Evolutionary conservation across 2,888 invertebrate genomes (phyloP).

Genomic region (Drosophila koepferae): DNA sequence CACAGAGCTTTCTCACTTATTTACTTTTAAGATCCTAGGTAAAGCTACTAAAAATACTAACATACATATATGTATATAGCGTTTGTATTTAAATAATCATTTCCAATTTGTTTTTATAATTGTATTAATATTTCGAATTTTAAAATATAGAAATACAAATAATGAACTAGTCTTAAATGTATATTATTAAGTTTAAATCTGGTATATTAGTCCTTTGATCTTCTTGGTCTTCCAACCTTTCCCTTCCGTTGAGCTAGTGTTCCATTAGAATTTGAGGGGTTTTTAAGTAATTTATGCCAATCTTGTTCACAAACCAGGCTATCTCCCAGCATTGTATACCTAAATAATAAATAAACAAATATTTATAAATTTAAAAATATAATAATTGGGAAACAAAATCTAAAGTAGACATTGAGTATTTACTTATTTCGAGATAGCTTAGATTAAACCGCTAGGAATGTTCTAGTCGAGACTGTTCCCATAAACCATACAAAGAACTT

Average conservation of each 20-base stretch:
- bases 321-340: slow-evolving; percentile 96
- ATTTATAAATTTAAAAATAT: not conserved
- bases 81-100: not conserved
- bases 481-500: too few species aligned
- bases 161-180: slow-evolving; percentile 74
- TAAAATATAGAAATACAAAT: slow-evolving; percentile 75
- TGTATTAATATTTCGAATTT: slow-evolving; percentile 76
- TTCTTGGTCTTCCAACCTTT: slow-evolving; percentile 93
- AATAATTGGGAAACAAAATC: not conserved
- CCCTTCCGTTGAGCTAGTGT: slow-evolving; percentile 92
- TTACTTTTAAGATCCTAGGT: too few species aligned
- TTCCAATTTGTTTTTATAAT: slow-evolving; percentile 41
- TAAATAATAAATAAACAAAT: slow-evolving; percentile 68
- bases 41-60: not conserved
- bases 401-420: not conserved
- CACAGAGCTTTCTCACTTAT: too few species aligned
- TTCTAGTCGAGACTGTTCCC: too few species aligned
- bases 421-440: too few species aligned
- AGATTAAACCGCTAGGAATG: too few species aligned
- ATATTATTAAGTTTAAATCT: slow-evolving; percentile 67
- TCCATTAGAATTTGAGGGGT: slow-evolving; percentile 87
- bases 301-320: slow-evolving; percentile 97
- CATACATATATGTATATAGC: not conserved
- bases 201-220: slow-evolving; percentile 92
- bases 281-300: slow-evolving; percentile 96